Evolutionary conservation across 2,797 vertebrate genomes (phyloP), one percentile per base, ranked within the genome.

Genomic region (Acipenser oxyrinchus): DNA sequence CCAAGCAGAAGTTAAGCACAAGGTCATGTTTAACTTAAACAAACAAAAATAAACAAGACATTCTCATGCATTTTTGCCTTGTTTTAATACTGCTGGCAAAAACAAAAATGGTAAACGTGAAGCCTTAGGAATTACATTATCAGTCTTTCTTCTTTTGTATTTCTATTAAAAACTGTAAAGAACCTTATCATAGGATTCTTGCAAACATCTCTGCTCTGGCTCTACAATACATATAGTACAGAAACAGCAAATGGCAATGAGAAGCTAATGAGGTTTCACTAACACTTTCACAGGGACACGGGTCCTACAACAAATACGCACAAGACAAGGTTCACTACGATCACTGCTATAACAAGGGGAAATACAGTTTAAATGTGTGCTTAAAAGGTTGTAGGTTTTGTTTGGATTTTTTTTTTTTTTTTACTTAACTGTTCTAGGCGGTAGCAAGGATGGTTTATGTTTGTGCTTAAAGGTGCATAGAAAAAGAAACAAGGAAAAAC

Each of bases 361-460:
- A 82, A 90, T 75, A 84, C 89, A 86, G 83, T 72, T 81, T 86
- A 66, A 63, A 37, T 37, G 23, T 37, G 23, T 37, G 23, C 23
- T 49, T 60, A 18, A 8, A 60, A 63, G 10, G 9, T 37, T 48
- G 18, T 62, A 53, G 63, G 55, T 50, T 64, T 69, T 49, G 49
- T 52, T 11, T 69, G 4, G 49, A 53, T 63, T 60, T 52, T 68
- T 61, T 68, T 83, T 72, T 70, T 80, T 78, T 87, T 89, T 93
- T 95, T 95, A 99, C 96, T 99, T 99, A 99, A 99, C 96, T 99
- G 96, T 93, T 99, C 95, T 96, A 98, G 96, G 93, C 94, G 95
- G 96, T 98, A 99, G 96, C 96, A 99, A 95, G 95, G 96, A 95
- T 98, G 95, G 89, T 95, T 99, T 95, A 98, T 98, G 93, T 99